Evolutionary conservation across 2,113 vertebrate species (phyloP).

Genomic region (Pituophis catenifer): DNA sequence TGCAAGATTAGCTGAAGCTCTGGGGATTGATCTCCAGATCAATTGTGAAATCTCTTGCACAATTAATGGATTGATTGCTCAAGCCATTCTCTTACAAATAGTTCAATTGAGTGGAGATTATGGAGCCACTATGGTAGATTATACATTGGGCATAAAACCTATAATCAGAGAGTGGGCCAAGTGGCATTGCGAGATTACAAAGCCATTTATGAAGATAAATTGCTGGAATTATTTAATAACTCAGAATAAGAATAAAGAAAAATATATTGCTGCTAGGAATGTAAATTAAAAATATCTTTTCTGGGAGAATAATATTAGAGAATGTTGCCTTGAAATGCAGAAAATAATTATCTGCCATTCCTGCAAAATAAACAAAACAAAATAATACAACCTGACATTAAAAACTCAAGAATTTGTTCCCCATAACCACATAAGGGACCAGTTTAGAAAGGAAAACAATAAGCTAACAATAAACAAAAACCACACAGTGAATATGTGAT

Average conservation of each 20-base stretch:
- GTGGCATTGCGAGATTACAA: conserved; percentile 26
- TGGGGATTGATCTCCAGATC: not conserved
- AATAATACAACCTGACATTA: not conserved
- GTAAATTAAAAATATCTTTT: conserved; percentile 2
- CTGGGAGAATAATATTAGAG: not conserved
- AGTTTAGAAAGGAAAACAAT: not conserved
- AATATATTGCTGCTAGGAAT: not conserved
- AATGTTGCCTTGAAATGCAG: not conserved
- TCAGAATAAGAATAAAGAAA: not conserved
- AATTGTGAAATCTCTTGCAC: not conserved
- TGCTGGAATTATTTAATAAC: conserved; percentile 31
- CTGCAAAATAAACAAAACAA: not conserved
- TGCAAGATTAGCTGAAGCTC: not conserved
- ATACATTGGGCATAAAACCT: conserved; percentile 8
- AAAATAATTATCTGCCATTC: not conserved
- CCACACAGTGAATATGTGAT: not conserved
- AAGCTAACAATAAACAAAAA: not conserved
- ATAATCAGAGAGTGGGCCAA: conserved; percentile 10
- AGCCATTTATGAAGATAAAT: conserved; percentile 13
- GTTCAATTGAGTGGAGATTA: conserved; percentile 10
- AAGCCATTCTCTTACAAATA: not conserved
- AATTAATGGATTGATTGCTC: not conserved
- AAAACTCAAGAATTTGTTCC: not conserved
- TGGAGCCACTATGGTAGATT: not conserved
- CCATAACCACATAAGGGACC: not conserved